These are phyloP conservation scores for Stenopsyche tienmushanensis DNA, from an alignment of 1,140 invertebrate species.

Conservation along the genomic window DNA sequence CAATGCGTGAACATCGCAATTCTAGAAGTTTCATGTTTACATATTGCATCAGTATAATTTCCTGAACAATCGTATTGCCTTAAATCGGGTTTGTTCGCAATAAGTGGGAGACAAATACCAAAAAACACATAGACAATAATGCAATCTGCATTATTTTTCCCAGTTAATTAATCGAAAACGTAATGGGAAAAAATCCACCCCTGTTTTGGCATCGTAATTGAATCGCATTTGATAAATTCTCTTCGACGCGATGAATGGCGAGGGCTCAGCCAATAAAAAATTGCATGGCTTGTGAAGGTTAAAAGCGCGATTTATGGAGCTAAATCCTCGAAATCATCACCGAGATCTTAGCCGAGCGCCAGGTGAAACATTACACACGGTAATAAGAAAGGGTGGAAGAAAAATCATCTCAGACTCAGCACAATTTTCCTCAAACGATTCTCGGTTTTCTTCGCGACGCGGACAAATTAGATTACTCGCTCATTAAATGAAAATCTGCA, in stretches of 20 bases:
- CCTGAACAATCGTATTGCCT: no score
- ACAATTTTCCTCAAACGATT: no score
- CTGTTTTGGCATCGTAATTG: conserved; percentile 5
- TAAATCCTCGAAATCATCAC: conserved; percentile 26
- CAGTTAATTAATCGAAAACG: no score
- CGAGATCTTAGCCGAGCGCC: conserved; percentile 7
- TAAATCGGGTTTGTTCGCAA: no score
- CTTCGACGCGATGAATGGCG: conserved; percentile 11
- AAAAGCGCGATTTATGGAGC: conserved; percentile 22
- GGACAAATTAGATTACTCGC: no score
- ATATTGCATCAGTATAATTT: no score
- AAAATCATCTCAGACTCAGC: background rate
- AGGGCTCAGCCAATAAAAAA: conserved; percentile 14
- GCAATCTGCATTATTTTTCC: no score
- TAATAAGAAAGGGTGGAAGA: background rate
- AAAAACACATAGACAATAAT: conserved; percentile 1
- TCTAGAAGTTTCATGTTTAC: no score
- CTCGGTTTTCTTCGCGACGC: no score
- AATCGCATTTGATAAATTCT: conserved; percentile 19
- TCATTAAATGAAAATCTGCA: no score
- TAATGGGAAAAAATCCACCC: no score
- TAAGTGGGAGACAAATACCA: background rate
- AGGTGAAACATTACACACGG: conserved; percentile 16
- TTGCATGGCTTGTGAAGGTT: conserved; percentile 23
- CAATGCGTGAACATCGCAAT: conserved; percentile 14